These are phyloP conservation scores for Drosophila nebulosa DNA, from an alignment of 1,140 invertebrate species.

Conservation along the genomic window DNA sequence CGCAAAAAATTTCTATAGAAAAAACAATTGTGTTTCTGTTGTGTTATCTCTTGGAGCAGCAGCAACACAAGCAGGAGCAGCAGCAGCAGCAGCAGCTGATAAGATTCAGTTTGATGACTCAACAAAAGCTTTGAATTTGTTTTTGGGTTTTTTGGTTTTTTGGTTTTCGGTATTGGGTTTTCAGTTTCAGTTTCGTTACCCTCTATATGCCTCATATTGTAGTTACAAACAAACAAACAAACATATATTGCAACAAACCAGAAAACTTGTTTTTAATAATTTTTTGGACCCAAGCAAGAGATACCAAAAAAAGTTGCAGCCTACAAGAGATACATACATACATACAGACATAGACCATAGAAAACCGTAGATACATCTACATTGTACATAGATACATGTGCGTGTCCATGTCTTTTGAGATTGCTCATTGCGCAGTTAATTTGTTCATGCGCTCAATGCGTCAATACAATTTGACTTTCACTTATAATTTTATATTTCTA, in stretches of 20 bases:
- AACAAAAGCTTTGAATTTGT: constrained; percentile 13
- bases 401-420: constrained; percentile 29
- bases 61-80: background rate
- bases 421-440: constrained; percentile 74
- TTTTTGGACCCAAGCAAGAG: constrained; percentile 26
- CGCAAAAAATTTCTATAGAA: constrained; percentile 17
- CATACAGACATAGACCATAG: constrained; percentile 19
- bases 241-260: constrained; percentile 31
- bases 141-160: background rate
- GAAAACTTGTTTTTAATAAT: constrained; percentile 55
- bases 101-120: constrained; percentile 29
- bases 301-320: constrained; percentile 28
- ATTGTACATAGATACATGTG: constrained; percentile 15
- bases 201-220: too few species aligned
- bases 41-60: constrained; percentile 9
- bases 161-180: too few species aligned
- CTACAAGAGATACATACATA: constrained; percentile 20
- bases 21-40: constrained; percentile 7
- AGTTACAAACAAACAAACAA: background rate
- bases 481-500: constrained; percentile 43
- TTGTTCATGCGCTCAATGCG: constrained; percentile 75
- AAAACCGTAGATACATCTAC: constrained; percentile 12
- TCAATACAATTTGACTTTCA: constrained; percentile 77
- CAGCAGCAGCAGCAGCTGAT: constrained; percentile 23
- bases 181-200: too few species aligned